A percentile compares a stretch with the other conserved stretches of the same genome.
Conservation (phyloP, 2,888 invertebrate species). For the Metalampra italica region DNA sequence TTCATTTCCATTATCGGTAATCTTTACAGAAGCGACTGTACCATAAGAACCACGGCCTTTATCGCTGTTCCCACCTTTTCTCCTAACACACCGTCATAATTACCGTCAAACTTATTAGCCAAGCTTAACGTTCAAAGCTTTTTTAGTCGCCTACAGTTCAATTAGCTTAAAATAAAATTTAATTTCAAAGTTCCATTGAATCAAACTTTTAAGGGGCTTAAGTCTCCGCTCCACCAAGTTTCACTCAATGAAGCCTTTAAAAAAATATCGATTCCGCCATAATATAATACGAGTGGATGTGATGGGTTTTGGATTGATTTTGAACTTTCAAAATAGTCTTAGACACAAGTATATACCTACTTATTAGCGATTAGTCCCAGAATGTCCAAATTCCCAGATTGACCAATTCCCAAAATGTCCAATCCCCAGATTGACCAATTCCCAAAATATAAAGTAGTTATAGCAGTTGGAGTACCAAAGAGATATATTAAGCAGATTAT, state of each 20-base stretch:
- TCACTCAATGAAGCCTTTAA: constrained; percentile 11
- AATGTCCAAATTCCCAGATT: too few species aligned
- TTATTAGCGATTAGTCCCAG: too few species aligned
- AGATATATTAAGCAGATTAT: too few species aligned
- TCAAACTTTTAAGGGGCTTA: constrained; percentile 57
- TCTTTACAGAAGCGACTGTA: too few species aligned
- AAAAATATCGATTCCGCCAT: constrained; percentile 6
- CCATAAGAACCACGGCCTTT: neutral
- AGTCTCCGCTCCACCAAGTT: constrained; percentile 9
- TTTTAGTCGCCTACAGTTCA: constrained; percentile 51
- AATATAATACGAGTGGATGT: neutral
- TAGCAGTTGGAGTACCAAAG: too few species aligned
- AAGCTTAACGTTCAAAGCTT: constrained; percentile 34
- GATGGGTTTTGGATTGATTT: too few species aligned
- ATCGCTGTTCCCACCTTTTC: neutral
- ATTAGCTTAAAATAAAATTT: constrained; percentile 65
- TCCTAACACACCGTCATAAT: neutral
- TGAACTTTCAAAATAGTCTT: too few species aligned
- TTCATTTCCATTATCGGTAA: too few species aligned
- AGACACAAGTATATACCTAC: too few species aligned
- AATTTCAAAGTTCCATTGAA: constrained; percentile 55
- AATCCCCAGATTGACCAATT: too few species aligned
- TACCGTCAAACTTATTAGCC: constrained; percentile 23
- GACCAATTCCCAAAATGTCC: too few species aligned
- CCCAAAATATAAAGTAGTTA: too few species aligned